phyloP scores from a whole-genome alignment of 2,113 vertebrate genomes.

The Xiphorhynchus elegans region DNA sequence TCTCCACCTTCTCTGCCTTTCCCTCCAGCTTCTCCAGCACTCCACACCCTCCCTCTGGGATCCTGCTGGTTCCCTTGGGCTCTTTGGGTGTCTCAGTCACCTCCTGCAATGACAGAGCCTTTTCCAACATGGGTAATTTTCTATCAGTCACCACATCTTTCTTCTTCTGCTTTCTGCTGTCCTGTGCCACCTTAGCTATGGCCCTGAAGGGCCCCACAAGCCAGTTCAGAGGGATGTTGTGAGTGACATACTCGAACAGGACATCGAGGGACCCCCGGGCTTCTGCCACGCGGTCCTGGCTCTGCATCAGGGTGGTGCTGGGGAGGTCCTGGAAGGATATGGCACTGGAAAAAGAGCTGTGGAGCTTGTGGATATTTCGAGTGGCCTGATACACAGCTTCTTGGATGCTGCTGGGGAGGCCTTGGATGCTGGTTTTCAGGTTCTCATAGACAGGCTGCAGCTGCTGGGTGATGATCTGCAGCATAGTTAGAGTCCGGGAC shows the following conservation, averaged over 20 bases:
- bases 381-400: slow-evolving; percentile 78
- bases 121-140: not conserved
- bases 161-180: slow-evolving; percentile 9
- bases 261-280: slow-evolving; percentile 84
- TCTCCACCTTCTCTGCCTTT: not conserved
- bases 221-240: slow-evolving; percentile 82
- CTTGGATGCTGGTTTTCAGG: slow-evolving; percentile 83
- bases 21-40: not conserved
- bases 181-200: not conserved
- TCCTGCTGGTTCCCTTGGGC: not conserved
- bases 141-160: not conserved
- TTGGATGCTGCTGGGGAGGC: slow-evolving; percentile 84
- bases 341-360: slow-evolving; percentile 76
- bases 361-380: slow-evolving; percentile 81
- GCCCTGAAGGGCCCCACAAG: slow-evolving; percentile 78
- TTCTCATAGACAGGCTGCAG: slow-evolving; percentile 74
- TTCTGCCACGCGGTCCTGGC: slow-evolving; percentile 70
- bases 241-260: slow-evolving; percentile 74
- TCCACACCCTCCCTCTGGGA: not conserved
- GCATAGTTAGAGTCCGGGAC: slow-evolving; percentile 76
- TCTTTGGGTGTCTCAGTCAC: not conserved
- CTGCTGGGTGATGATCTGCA: slow-evolving; percentile 80
- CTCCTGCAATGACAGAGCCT: not conserved
- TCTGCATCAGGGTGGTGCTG: slow-evolving; percentile 75
- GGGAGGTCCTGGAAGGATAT: slow-evolving; percentile 81